phyloP scores from a whole-genome alignment of 2,797 vertebrate species.

The Pogoniulus pusillus region DNA sequence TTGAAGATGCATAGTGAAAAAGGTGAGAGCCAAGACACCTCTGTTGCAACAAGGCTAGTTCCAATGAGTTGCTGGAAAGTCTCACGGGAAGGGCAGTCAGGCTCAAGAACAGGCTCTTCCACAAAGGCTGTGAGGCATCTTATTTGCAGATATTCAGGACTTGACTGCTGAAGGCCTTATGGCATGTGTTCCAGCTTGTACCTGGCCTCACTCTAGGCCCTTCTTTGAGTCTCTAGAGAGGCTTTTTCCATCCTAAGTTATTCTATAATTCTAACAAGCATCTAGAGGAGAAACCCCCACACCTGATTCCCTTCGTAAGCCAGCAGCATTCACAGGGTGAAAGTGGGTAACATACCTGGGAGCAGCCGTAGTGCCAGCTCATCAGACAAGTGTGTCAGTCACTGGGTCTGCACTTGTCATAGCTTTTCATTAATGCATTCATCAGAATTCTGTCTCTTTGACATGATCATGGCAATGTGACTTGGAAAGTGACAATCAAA shows the following conservation, averaged over 20 bases:
- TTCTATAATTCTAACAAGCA: neutral
- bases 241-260: neutral
- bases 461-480: neutral
- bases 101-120: neutral
- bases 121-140: neutral
- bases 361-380: accelerated
- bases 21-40: neutral
- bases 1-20: neutral
- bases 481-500: neutral
- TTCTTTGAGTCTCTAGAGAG: neutral
- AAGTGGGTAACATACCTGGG: neutral
- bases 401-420: neutral
- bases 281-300: neutral
- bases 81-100: neutral
- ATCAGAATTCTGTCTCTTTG: neutral
- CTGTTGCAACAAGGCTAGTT: neutral
- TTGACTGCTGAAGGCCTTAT: neutral
- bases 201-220: neutral
- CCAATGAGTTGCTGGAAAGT: neutral
- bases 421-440: neutral
- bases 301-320: neutral
- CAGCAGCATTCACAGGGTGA: neutral
- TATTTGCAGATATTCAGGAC: neutral
- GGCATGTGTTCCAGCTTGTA: neutral
- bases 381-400: neutral